Conservation (phyloP, 2,113 vertebrate genomes). For the Proteles cristata region DNA sequence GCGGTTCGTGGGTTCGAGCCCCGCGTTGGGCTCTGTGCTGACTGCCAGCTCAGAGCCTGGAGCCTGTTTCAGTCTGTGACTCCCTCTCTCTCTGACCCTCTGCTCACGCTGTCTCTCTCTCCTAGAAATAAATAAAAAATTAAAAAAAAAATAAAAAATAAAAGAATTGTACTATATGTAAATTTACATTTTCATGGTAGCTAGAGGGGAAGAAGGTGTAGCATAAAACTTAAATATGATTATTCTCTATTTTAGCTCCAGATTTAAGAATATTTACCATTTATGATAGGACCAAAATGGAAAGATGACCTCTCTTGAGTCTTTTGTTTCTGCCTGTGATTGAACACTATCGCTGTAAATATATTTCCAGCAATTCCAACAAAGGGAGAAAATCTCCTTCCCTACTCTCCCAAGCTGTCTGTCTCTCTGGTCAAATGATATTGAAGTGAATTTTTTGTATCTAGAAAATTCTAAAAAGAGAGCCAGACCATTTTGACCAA, state of each 20-base stretch:
- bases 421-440: constrained; percentile 26
- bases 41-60: too few species aligned
- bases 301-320: neutral
- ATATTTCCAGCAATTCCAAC: neutral
- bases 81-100: too few species aligned
- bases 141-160: too few species aligned
- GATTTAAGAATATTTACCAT: neutral
- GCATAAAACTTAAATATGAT: neutral
- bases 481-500: neutral
- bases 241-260: neutral
- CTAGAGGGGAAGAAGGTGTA: neutral
- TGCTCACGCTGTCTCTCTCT: too few species aligned
- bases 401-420: neutral
- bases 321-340: neutral
- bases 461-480: neutral
- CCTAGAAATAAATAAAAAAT: too few species aligned
- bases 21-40: too few species aligned
- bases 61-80: too few species aligned
- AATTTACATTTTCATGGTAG: neutral
- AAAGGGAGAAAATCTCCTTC: neutral
- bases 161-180: neutral
- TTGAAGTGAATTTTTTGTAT: constrained; percentile 9
- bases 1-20: too few species aligned
- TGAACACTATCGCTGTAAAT: neutral
- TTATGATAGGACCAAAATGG: neutral